Base-by-base conservation (phyloP, 2,113 vertebrate species). In the Gambusia affinis region DNA sequence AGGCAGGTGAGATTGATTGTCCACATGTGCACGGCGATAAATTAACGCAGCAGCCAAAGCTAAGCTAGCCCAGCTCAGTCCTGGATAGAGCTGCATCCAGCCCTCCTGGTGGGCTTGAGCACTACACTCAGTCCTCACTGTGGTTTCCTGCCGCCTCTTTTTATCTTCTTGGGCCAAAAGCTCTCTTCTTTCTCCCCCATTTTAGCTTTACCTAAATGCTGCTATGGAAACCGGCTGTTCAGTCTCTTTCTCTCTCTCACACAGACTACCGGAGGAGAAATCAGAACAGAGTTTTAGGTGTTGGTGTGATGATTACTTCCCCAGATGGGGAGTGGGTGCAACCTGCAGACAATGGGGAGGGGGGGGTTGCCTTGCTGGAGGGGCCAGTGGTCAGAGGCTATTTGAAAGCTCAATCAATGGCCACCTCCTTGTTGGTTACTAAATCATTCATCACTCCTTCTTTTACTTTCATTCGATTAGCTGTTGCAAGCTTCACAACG, bases 401-500 rank as follows among this genome's bases (percentile, higher is more conserved):
- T 93, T 95, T 87, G 86, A 95, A 96, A 96, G 93, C 94, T 90
- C 94, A 95, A 96, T 96, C 96, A 95, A 92, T 96, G 95, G 90
- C 89, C 83, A 92, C 93, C 92, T 95, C 91, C 94, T 94, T 94
- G 94, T 96, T 93, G 89, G 66, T 90, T 85, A 89, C 92, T 97
- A 95, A 96, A 96, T 97, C 95, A 98, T 97, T 97, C 95, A 97
- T 93, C 92, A 92, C 93, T 93, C 94, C 84, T 87, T 35, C 57
- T 37, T 67, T 57, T 76, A 78, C 91, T 95, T 96, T 95, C 89
- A 94, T 96, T 96, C 95, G 94, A 95, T 96, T 95, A 93, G 93
- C 87, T 83, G 85, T 88, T 54, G 22, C 47, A 4, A 93, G 90
- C 92, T 91, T 93, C 78, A 51, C 88, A 81, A 82, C 88, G 87